Conservation (phyloP, 2,888 invertebrate species). For the Zele albiditarsus region DNA sequence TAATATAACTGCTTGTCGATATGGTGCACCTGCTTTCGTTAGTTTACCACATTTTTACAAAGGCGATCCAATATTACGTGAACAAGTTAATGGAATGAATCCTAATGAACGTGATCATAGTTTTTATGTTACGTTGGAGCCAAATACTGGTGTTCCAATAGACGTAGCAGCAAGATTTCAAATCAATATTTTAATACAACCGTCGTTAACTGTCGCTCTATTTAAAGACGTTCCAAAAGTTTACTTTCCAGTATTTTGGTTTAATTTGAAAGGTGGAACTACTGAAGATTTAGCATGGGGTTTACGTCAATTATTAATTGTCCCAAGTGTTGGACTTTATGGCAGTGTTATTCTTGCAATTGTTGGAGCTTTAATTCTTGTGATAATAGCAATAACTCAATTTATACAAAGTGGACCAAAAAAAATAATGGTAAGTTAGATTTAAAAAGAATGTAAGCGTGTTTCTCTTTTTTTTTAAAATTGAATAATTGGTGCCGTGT, state of each 20-base stretch:
- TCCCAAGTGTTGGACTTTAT: conserved; percentile 75
- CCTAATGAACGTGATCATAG: conserved; percentile 82
- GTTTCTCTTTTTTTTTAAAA: too few relatives aligned
- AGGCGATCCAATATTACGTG: conserved; percentile 80
- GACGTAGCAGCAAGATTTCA: conserved; percentile 86
- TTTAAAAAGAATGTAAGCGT: too few relatives aligned
- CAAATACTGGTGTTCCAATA: conserved; percentile 84
- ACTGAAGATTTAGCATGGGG: conserved; percentile 76
- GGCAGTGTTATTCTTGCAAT: conserved; percentile 73
- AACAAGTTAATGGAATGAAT: conserved; percentile 80
- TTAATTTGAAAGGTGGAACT: conserved; percentile 80
- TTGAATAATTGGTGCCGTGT: background rate
- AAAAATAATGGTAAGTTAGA: conserved; percentile 20
- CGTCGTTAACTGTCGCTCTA: conserved; percentile 77
- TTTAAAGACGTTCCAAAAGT: conserved; percentile 80
- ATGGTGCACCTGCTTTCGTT: conserved; percentile 87
- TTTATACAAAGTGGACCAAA: conserved; percentile 54
- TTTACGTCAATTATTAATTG: conserved; percentile 74
- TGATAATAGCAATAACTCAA: conserved; percentile 53
- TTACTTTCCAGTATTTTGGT: conserved; percentile 86
- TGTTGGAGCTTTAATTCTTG: conserved; percentile 67
- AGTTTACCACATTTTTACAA: conserved; percentile 89
- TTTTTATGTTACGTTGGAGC: conserved; percentile 85
- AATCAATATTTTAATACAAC: conserved; percentile 83
- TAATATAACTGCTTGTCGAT: conserved; percentile 86